These are phyloP conservation scores for Popillia japonica DNA, from an alignment of 1,140 invertebrate genomes.

Conservation along the genomic window DNA sequence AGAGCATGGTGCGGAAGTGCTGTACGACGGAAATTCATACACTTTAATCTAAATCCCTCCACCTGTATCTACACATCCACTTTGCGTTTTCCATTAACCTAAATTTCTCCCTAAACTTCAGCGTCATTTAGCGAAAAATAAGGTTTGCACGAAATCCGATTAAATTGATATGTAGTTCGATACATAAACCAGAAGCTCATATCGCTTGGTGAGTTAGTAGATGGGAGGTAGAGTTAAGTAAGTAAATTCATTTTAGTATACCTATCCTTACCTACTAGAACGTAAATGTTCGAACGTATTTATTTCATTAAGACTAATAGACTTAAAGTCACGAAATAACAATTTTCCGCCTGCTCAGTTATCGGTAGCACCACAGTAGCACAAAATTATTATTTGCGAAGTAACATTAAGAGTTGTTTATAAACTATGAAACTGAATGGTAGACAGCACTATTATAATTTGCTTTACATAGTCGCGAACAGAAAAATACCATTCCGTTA, in stretches of 20 bases:
- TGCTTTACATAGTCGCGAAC: background rate
- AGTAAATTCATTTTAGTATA: background rate
- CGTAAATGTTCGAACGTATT: background rate
- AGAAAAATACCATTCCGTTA: background rate
- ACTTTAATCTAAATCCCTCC: too few relatives aligned
- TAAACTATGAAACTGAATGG: too few relatives aligned
- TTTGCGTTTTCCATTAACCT: slow-evolving; percentile 10
- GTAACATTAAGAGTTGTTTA: background rate
- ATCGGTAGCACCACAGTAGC: background rate
- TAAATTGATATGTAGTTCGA: slow-evolving; percentile 18
- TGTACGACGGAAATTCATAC: too few relatives aligned
- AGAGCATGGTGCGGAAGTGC: too few relatives aligned
- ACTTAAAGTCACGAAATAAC: slow-evolving; percentile 7
- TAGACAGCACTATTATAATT: background rate
- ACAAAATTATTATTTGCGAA: background rate
- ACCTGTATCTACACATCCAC: background rate
- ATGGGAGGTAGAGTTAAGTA: background rate
- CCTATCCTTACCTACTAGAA: background rate
- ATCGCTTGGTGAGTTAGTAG: background rate
- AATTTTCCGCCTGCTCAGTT: slow-evolving; percentile 17
- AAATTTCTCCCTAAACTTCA: background rate
- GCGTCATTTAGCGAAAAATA: slow-evolving; percentile 10
- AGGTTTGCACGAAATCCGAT: background rate
- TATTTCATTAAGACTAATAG: slow-evolving; percentile 11
- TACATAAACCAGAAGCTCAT: background rate